Conservation (phyloP, 2,888 invertebrate species). For the Drymonia ruficornis region DNA sequence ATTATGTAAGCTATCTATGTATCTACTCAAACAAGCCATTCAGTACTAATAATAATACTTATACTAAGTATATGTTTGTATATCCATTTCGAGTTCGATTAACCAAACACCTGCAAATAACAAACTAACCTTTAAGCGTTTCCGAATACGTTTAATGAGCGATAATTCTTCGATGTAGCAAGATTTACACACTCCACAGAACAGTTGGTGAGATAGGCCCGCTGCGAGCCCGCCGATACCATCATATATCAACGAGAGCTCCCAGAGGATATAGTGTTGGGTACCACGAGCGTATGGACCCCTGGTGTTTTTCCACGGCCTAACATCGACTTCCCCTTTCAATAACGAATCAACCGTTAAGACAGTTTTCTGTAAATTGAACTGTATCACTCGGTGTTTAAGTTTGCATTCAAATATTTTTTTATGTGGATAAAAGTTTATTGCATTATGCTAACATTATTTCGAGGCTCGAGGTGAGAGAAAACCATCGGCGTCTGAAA, state of each 20-base stretch:
- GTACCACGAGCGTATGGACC: conserved; percentile 42
- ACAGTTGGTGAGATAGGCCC: conserved; percentile 22
- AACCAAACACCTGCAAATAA: conserved; percentile 14
- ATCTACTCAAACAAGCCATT: no score
- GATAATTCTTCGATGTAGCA: conserved; percentile 35
- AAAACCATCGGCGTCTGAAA: conserved; percentile 31
- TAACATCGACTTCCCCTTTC: conserved; percentile 7
- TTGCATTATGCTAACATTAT: conserved; percentile 22
- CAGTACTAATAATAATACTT: no score
- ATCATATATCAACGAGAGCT: conserved; percentile 48
- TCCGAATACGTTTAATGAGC: conserved; percentile 27
- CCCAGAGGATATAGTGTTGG: conserved; percentile 39
- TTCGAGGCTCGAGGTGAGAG: conserved; percentile 32
- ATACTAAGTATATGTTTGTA: background rate
- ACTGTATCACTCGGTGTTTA: background rate
- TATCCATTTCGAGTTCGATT: conserved; percentile 18
- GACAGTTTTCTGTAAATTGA: background rate
- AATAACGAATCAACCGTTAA: background rate
- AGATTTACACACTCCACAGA: conserved; percentile 40
- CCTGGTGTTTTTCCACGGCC: conserved; percentile 41
- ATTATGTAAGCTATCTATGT: no score
- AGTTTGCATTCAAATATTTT: background rate
- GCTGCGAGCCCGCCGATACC: conserved; percentile 18
- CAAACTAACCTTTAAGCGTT: conserved; percentile 3
- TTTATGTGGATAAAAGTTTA: background rate